Base-by-base conservation (phyloP, 2,888 invertebrate genomes). In the Azorinus chamasolen region DNA sequence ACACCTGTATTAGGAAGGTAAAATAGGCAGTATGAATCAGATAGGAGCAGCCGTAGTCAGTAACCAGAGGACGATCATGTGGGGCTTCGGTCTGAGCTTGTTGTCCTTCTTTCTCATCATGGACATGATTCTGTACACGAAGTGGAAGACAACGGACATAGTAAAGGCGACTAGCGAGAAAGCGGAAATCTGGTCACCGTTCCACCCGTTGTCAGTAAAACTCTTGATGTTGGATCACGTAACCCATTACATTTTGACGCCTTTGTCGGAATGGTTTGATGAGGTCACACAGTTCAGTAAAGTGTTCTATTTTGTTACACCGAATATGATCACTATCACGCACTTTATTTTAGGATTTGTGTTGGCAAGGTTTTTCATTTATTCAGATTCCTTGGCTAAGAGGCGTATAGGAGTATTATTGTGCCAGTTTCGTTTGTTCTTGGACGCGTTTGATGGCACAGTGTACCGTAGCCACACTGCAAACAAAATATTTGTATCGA, bases 361-460 rank as follows among this genome's bases (percentile, higher is more conserved):
- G 0, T 14, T 53, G 20, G 95, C 96, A n/a, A 96, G 95, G 0
- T 96, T 96, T 89, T 94, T 96, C 62, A 94, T 97, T 51, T 95
- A 96, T 1, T 96, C 95, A 61, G 96, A 96, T 87, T 96, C 95
- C 85, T 92, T 97, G 18, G 94, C 95, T 2, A 95, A 95, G 25
- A 94, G 97, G 32, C 94, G 97, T 24, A 82, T 96, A 0, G 97
- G 96, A 0, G 95, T 97, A 0, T 92, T 96, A 1, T 91, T 97
- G 22, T 97, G 97, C 91, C 96, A 97, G 93, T 92, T 97, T 45
- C 94, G 97, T 83, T 96, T 96, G 82, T 97, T 96, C 93, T 92
- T 97, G 61, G 97, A 97, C 88, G 96, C 97, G 88, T 93, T 97
- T 76, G 97, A 97, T 88, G 97, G 97, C 0, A 96, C 96, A 88